Evolutionary conservation across 2,113 vertebrate species (phyloP).

Genomic region (Artemisiospiza belli): DNA sequence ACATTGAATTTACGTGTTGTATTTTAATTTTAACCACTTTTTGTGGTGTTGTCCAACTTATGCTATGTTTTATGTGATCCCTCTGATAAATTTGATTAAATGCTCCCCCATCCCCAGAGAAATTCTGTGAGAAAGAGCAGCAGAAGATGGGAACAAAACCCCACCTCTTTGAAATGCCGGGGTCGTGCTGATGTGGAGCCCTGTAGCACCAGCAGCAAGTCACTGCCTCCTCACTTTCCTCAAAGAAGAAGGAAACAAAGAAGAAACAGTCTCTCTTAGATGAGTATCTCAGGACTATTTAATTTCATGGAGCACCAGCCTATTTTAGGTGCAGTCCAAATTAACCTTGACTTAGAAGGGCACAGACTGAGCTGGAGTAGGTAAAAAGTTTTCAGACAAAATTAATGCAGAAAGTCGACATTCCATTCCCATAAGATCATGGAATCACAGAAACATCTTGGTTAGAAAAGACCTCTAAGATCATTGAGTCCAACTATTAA

Average conservation of each 20-base stretch:
- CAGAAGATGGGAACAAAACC: background rate
- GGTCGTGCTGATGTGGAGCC: background rate
- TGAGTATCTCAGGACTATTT: background rate
- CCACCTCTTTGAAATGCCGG: background rate
- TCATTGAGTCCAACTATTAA: background rate
- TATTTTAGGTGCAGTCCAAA: background rate
- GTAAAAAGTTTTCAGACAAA: background rate
- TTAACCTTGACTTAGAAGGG: background rate
- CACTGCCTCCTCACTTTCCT: background rate
- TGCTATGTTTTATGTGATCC: slow-evolving; percentile 77
- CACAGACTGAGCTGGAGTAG: background rate
- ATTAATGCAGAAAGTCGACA: background rate
- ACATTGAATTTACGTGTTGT: background rate
- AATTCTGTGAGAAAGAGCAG: background rate
- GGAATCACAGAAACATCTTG: background rate
- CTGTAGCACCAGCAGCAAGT: background rate
- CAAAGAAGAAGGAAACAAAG: background rate
- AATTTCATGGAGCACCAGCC: background rate
- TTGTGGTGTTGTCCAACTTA: slow-evolving; percentile 70
- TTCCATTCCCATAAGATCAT: background rate
- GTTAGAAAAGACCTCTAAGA: background rate
- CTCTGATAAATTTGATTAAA: slow-evolving; percentile 78
- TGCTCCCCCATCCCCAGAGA: background rate
- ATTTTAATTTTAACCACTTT: slow-evolving; percentile 65
- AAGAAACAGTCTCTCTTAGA: background rate